Evolutionary conservation across 2,113 vertebrate species (phyloP).

Genomic region (Tinamus guttatus): DNA sequence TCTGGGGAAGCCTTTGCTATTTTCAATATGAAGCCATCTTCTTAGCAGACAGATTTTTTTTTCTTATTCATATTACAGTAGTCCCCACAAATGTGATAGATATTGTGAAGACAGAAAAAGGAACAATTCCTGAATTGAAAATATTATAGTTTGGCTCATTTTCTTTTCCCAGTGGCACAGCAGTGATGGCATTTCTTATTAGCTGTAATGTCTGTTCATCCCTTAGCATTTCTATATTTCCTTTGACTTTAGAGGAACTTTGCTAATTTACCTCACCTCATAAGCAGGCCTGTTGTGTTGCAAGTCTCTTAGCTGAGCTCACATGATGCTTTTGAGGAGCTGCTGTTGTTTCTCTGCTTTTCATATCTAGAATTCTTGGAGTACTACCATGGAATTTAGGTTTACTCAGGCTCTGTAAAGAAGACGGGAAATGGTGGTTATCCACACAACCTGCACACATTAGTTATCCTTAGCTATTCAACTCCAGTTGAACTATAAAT

Average conservation of each 20-base stretch:
- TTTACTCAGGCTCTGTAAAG: neutral
- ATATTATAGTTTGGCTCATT: neutral
- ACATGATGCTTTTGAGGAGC: neutral
- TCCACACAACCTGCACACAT: neutral
- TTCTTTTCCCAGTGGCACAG: accelerated
- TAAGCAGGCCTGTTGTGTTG: neutral
- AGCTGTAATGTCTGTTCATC: neutral
- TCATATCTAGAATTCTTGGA: neutral
- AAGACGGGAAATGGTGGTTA: neutral
- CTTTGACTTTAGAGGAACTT: neutral
- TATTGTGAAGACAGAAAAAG: neutral
- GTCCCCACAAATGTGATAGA: neutral
- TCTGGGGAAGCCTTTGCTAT: neutral
- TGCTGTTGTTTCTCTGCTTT: neutral
- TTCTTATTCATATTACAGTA: neutral
- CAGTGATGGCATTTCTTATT: neutral
- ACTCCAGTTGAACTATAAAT: too few species aligned
- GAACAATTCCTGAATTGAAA: neutral
- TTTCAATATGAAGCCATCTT: neutral
- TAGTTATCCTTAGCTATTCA: neutral
- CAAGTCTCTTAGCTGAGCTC: neutral
- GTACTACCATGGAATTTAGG: neutral
- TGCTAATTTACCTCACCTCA: neutral
- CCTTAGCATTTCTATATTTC: neutral
- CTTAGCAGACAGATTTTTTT: neutral